Conservation (phyloP, 2,797 vertebrate genomes). For the Spea hammondii region DNA sequence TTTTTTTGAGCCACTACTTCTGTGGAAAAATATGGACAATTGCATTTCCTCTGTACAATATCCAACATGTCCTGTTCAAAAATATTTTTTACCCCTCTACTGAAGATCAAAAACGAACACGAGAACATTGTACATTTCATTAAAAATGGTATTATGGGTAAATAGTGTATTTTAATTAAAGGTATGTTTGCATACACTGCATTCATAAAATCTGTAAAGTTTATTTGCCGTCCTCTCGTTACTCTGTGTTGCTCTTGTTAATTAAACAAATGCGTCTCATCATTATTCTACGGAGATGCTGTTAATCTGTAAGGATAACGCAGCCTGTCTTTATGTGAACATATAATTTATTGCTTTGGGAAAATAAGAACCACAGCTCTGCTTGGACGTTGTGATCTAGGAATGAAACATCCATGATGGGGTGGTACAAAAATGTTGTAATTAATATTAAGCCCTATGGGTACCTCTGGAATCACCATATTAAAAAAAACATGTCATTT, state of each 20-base stretch:
- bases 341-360: constrained; percentile 46
- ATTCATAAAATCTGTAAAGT: constrained; percentile 36
- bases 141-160: constrained; percentile 32
- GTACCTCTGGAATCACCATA: not conserved
- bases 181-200: constrained; percentile 38
- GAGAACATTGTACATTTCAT: constrained; percentile 29
- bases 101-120: constrained; percentile 35
- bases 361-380: constrained; percentile 33
- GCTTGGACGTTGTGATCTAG: constrained; percentile 38
- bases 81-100: constrained; percentile 14
- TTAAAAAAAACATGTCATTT: not conserved
- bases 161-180: constrained; percentile 48
- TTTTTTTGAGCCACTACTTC: not conserved
- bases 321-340: constrained; percentile 35
- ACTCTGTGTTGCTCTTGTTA: constrained; percentile 44
- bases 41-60: not conserved
- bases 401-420: constrained; percentile 23
- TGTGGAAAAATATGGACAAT: constrained; percentile 14
- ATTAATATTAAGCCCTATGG: constrained; percentile 6
- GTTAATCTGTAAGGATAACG: constrained; percentile 47
- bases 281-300: constrained; percentile 43
- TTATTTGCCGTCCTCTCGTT: constrained; percentile 45
- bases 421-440: constrained; percentile 11
- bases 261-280: constrained; percentile 50
- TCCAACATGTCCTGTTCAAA: constrained; percentile 9